phyloP scores from a whole-genome alignment of 2,113 vertebrate genomes.

The Galbula dea region DNA sequence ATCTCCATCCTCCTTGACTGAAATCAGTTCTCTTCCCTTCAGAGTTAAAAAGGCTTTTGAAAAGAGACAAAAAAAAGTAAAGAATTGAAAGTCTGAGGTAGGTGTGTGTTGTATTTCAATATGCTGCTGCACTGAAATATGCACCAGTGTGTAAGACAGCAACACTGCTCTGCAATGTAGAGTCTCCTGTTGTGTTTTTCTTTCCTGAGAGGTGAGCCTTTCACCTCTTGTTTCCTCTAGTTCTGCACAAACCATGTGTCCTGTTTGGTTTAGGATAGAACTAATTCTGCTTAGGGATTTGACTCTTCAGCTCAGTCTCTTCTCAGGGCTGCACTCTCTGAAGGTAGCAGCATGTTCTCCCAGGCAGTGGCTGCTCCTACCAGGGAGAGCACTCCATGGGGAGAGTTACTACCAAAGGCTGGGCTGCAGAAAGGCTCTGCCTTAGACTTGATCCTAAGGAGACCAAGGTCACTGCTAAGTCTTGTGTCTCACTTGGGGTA shows the following conservation, averaged over 20 bases:
- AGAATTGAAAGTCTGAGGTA: background rate
- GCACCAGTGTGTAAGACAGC: background rate
- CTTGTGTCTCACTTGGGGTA: too few species aligned
- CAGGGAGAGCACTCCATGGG: too few species aligned
- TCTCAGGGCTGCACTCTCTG: too few species aligned
- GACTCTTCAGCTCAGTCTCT: too few species aligned
- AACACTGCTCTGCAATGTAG: background rate
- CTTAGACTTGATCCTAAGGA: too few species aligned
- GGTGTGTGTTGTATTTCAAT: background rate
- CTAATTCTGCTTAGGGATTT: too few species aligned
- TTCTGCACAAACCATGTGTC: background rate
- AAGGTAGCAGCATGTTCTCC: too few species aligned
- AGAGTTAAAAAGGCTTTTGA: background rate
- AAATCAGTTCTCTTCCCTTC: background rate
- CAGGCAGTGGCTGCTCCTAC: too few species aligned
- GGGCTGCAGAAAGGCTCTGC: too few species aligned
- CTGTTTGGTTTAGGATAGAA: too few species aligned
- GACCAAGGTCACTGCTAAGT: too few species aligned
- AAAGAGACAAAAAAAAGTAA: background rate
- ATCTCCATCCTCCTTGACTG: background rate
- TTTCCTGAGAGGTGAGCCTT: background rate
- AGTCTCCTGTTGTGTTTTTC: background rate
- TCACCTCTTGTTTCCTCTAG: background rate
- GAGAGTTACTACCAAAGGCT: too few species aligned
- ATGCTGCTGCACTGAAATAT: background rate